These are phyloP conservation scores for Tylochromis polylepis DNA, from an alignment of 2,113 vertebrate genomes.

Conservation along the genomic window DNA sequence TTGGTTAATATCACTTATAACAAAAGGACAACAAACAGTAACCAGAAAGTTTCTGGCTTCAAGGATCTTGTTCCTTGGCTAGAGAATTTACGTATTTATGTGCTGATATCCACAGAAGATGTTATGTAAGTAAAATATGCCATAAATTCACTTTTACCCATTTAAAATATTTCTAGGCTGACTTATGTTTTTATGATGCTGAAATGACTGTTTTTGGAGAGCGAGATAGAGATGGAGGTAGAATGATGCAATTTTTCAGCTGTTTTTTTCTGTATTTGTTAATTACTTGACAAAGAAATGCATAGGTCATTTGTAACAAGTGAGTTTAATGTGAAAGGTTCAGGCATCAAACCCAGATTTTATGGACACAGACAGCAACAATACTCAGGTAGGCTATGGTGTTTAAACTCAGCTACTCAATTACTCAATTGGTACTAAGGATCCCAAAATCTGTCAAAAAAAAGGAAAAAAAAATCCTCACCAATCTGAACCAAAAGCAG, in stretches of 20 bases:
- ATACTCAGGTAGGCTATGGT: neutral
- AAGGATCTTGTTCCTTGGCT: neutral
- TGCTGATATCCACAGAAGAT: neutral
- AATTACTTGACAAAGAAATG: neutral
- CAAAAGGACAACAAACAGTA: neutral
- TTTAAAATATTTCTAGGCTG: neutral
- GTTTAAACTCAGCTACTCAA: neutral
- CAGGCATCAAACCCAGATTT: neutral
- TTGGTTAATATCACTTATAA: neutral
- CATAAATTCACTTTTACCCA: neutral
- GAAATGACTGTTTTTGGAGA: too few relatives aligned
- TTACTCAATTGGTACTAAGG: neutral
- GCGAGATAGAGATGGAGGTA: too few relatives aligned
- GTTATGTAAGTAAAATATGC: neutral
- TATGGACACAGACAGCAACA: neutral
- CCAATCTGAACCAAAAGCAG: neutral
- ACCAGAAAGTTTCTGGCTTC: neutral
- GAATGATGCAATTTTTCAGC: too few relatives aligned
- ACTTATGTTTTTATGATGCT: neutral
- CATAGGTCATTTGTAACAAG: neutral
- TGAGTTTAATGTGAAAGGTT: neutral
- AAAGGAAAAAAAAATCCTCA: accelerated
- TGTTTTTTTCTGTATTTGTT: neutral
- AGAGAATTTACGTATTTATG: accelerated
- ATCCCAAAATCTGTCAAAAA: neutral